Evolutionary conservation across 2,113 vertebrate genomes (phyloP).

Genomic region (Choloepus hoffmanni): DNA sequence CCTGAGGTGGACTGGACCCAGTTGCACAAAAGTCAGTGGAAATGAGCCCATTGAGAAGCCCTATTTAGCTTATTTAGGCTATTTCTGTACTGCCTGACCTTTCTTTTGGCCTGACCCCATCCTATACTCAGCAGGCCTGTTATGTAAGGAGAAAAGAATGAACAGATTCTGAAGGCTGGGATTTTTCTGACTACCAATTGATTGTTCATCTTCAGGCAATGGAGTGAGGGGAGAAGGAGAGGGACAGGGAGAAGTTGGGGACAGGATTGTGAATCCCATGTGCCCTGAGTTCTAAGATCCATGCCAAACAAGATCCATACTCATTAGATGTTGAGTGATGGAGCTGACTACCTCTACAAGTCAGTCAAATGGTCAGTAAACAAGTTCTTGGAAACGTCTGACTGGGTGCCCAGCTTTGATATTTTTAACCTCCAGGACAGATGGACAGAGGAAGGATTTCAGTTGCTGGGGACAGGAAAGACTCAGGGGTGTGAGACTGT

Average conservation of each 20-base stretch:
- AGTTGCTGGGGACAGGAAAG: background rate
- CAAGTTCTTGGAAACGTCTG: slow-evolving; percentile 75
- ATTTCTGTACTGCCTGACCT: background rate
- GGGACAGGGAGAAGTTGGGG: background rate
- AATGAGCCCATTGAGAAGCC: background rate
- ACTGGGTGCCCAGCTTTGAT: slow-evolving; percentile 46
- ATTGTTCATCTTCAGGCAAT: slow-evolving; percentile 13
- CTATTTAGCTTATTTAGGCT: background rate
- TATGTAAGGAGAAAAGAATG: slow-evolving; percentile 47
- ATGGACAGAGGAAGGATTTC: slow-evolving; percentile 50
- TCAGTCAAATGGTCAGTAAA: slow-evolving; percentile 52
- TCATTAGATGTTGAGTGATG: background rate
- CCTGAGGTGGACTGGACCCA: background rate
- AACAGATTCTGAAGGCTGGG: background rate
- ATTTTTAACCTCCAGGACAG: slow-evolving; percentile 77
- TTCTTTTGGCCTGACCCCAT: background rate
- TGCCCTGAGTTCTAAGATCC: background rate
- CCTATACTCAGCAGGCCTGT: background rate
- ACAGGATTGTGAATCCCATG: background rate
- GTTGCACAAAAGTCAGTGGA: background rate
- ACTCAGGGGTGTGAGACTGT: slow-evolving; percentile 44
- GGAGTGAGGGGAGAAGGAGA: background rate
- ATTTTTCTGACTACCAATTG: background rate
- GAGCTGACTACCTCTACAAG: slow-evolving; percentile 1
- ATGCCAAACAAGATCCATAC: background rate